A percentile compares a stretch with the other conserved stretches of the same genome.
These are phyloP conservation scores for Phrynocephalus forsythii DNA, from an alignment of 2,797 vertebrate genomes.

Conservation along the genomic window DNA sequence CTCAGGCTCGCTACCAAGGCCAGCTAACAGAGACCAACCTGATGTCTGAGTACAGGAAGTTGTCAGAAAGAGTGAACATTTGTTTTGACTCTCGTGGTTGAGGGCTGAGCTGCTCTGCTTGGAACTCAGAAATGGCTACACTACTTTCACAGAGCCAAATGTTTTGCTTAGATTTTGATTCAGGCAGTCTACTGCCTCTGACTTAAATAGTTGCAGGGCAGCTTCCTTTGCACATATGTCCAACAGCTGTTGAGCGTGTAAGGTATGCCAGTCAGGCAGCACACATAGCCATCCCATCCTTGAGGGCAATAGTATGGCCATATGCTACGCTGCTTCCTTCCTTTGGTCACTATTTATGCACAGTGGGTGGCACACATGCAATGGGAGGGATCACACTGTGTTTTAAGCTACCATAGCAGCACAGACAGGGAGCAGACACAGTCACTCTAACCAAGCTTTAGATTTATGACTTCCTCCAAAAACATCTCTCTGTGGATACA, in stretches of 20 bases:
- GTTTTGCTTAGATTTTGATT: conserved; percentile 1
- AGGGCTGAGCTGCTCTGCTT: not conserved
- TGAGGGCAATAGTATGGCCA: conserved; percentile 4
- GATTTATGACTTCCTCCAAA: conserved; percentile 34
- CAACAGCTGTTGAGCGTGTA: conserved; percentile 30
- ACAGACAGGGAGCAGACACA: conserved; percentile 10
- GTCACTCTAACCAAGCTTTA: not conserved
- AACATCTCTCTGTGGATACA: not conserved
- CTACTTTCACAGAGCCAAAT: not conserved
- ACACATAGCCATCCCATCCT: accelerated
- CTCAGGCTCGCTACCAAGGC: not conserved
- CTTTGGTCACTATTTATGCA: conserved; percentile 18
- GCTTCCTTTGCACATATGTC: conserved; percentile 22
- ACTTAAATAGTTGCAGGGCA: conserved; percentile 14
- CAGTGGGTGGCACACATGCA: conserved; percentile 15
- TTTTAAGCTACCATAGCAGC: conserved; percentile 1
- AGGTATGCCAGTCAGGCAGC: not conserved
- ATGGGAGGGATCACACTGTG: conserved; percentile 29
- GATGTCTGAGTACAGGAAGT: not conserved
- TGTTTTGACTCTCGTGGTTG: not conserved
- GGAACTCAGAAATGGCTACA: not conserved
- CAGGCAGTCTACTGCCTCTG: not conserved
- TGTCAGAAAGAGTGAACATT: not conserved
- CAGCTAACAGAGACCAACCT: not conserved
- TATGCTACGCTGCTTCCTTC: conserved; percentile 22